Percentiles rank a stretch among this genome's conserved stretches.
Evolutionary conservation across 2,888 invertebrate species (phyloP).

Genomic region (Dendrolimus pini): DNA sequence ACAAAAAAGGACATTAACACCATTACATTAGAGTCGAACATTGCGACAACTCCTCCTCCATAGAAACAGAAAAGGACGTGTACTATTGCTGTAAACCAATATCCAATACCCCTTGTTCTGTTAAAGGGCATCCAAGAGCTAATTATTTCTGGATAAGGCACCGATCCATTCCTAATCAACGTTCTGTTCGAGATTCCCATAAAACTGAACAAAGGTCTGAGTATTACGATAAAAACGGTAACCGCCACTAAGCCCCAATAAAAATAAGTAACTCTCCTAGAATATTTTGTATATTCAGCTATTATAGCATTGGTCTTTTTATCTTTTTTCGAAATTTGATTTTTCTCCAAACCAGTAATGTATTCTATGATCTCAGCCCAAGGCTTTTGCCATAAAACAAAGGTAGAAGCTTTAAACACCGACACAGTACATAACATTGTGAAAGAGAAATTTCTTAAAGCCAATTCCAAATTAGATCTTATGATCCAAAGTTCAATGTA

Average conservation of each 20-base stretch:
- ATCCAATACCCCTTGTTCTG: constrained; percentile 41
- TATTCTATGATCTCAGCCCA: constrained; percentile 44
- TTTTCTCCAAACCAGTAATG: constrained; percentile 38
- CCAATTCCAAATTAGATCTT: constrained; percentile 36
- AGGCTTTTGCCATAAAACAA: constrained; percentile 41
- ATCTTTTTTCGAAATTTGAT: constrained; percentile 32
- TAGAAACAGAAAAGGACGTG: constrained; percentile 48
- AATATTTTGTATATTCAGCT: constrained; percentile 43
- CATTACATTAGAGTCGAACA: constrained; percentile 55
- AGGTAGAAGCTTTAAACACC: constrained; percentile 45
- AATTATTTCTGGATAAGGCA: constrained; percentile 53
- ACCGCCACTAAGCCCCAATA: constrained; percentile 47
- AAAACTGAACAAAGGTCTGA: constrained; percentile 43
- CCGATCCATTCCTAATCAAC: constrained; percentile 30
- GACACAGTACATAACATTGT: constrained; percentile 55
- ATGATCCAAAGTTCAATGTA: constrained; percentile 53
- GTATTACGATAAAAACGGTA: constrained; percentile 43
- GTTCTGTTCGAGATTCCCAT: constrained; percentile 29
- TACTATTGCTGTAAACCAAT: constrained; percentile 33
- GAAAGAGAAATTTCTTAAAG: constrained; percentile 48
- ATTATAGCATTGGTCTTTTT: constrained; percentile 24
- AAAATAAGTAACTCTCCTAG: constrained; percentile 43
- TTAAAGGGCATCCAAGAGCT: constrained; percentile 61
- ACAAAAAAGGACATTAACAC: constrained; percentile 57
- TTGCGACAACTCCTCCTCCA: constrained; percentile 56